A percentile compares a stretch with the other conserved stretches of the same genome.
Evolutionary conservation across 2,113 vertebrate genomes (phyloP).

Genomic region (Peromyscus maniculatus): DNA sequence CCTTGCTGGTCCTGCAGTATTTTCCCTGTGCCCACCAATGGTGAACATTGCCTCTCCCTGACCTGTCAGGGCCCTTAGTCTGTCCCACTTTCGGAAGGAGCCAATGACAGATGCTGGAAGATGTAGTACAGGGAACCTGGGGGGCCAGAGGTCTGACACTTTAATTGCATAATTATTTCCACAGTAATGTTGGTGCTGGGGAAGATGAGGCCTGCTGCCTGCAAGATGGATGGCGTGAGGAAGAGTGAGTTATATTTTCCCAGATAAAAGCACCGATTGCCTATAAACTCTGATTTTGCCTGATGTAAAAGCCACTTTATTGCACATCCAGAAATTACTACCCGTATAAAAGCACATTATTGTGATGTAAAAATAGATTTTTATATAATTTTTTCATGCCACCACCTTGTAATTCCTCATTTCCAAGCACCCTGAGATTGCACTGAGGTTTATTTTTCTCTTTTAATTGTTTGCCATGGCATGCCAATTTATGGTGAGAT

Average conservation of each 20-base stretch:
- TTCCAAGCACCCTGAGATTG: conserved; percentile 77
- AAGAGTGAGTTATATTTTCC: conserved; percentile 78
- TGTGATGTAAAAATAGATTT: conserved; percentile 86
- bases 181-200: background rate
- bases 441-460: conserved; percentile 80
- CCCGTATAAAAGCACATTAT: conserved; percentile 83
- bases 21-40: background rate
- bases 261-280: conserved; percentile 82
- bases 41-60: background rate
- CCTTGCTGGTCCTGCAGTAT: background rate
- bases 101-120: conserved; percentile 31
- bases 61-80: background rate
- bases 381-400: conserved; percentile 85
- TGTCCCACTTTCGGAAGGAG: conserved; percentile 34
- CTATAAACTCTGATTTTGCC: conserved; percentile 84
- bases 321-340: conserved; percentile 85
- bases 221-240: conserved; percentile 64
- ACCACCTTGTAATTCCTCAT: conserved; percentile 82
- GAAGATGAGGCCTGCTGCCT: conserved; percentile 71
- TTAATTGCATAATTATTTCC: conserved; percentile 75
- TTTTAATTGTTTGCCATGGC: conserved; percentile 82
- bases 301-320: conserved; percentile 84
- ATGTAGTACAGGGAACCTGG: conserved; percentile 1
- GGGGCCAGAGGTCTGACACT: conserved; percentile 43
- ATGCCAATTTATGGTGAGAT: conserved; percentile 73